These are phyloP conservation scores for Uloborus plumipes DNA, from an alignment of 2,888 invertebrate species.

Conservation along the genomic window DNA sequence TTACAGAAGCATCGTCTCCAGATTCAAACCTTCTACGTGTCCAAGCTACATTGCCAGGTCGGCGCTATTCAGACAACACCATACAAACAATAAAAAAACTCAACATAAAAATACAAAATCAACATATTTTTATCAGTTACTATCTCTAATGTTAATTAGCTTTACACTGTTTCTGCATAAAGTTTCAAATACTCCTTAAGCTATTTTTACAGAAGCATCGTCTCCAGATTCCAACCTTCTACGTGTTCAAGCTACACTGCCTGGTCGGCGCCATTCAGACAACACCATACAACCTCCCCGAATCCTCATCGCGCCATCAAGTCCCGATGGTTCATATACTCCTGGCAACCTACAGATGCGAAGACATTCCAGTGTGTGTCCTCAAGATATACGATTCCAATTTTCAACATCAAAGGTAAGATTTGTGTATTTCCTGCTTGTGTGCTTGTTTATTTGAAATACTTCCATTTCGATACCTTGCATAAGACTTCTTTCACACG, in stretches of 20 bases:
- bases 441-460: background rate
- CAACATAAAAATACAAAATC: no score
- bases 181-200: background rate
- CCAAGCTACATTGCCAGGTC: conserved; percentile 84
- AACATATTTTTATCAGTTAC: no score
- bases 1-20: conserved; percentile 79
- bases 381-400: conserved; percentile 77
- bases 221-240: conserved; percentile 89
- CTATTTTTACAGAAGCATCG: conserved; percentile 74
- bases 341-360: conserved; percentile 82
- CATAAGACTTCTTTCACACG: no score
- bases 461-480: background rate
- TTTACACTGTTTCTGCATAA: background rate
- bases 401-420: conserved; percentile 46
- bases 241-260: conserved; percentile 85
- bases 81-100: no score
- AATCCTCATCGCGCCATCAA: conserved; percentile 88
- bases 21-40: conserved; percentile 90
- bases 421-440: background rate
- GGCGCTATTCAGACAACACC: conserved; percentile 91
- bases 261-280: conserved; percentile 89
- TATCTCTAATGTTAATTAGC: background rate
- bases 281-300: conserved; percentile 89
- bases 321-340: conserved; percentile 81
- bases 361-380: conserved; percentile 91